A percentile compares a stretch with the other conserved stretches of the same genome.
Evolutionary conservation across 2,888 invertebrate species (phyloP).

Genomic region (Lordiphosa fenestrarum): DNA sequence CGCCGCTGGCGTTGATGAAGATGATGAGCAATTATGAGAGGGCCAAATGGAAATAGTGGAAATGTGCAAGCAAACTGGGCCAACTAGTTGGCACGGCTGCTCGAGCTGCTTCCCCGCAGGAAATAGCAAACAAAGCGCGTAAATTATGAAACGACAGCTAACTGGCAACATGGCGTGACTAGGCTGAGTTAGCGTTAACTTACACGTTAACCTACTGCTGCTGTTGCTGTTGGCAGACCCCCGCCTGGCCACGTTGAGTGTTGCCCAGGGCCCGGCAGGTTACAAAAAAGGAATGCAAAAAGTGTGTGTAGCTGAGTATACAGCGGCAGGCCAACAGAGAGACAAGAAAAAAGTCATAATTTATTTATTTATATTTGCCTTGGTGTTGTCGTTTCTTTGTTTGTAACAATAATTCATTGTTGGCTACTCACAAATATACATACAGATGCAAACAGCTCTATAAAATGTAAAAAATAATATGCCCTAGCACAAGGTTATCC

Average conservation of each 20-base stretch:
- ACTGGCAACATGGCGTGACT: conserved; percentile 67
- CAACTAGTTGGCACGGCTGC: conserved; percentile 43
- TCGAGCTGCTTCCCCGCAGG: conserved; percentile 49
- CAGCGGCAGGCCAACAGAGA: conserved; percentile 25
- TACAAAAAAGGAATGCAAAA: conserved; percentile 49
- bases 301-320: conserved; percentile 26
- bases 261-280: conserved; percentile 31
- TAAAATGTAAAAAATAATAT: conserved; percentile 13
- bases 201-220: conserved; percentile 41
- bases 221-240: background rate
- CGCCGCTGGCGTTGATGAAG: conserved; percentile 26
- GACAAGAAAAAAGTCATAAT: conserved; percentile 58
- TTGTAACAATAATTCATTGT: conserved; percentile 70
- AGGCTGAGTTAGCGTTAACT: conserved; percentile 47
- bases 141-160: conserved; percentile 70
- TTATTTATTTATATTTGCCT: conserved; percentile 68
- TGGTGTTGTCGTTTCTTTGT: conserved; percentile 45
- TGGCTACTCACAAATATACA: conserved; percentile 41
- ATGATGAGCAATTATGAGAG: conserved; percentile 61
- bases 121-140: conserved; percentile 71
- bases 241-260: conserved; percentile 10
- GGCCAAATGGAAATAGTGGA: conserved; percentile 42
- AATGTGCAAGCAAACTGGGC: conserved; percentile 45
- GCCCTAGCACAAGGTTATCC: conserved; percentile 27
- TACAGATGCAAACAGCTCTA: conserved; percentile 19